phyloP scores from a whole-genome alignment of 2,797 vertebrate genomes.

The Sandelia bainsii region DNA sequence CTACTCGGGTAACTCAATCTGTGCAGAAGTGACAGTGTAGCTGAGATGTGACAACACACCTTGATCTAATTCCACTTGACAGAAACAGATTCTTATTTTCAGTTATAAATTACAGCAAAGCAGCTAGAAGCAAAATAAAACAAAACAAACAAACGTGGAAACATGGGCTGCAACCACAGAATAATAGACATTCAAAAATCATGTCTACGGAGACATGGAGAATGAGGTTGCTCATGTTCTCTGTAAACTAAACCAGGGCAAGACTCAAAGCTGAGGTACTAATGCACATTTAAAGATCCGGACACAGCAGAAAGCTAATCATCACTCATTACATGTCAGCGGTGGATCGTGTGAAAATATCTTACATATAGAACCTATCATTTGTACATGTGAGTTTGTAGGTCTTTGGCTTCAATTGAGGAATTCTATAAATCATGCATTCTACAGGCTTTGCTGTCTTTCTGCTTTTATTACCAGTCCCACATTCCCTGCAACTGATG shows the following conservation, averaged over 20 bases:
- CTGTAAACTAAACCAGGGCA: too few relatives aligned
- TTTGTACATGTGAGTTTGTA: background rate
- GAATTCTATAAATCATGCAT: background rate
- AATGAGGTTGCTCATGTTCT: too few relatives aligned
- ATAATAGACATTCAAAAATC: background rate
- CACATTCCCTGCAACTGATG: background rate
- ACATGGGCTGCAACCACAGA: background rate
- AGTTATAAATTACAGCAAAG: too few relatives aligned
- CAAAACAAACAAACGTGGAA: too few relatives aligned
- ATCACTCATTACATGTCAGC: background rate
- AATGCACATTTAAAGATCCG: too few relatives aligned
- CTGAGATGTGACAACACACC: background rate
- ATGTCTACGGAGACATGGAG: background rate
- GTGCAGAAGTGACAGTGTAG: background rate
- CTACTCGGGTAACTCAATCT: background rate
- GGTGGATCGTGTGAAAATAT: background rate
- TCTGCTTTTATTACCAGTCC: background rate
- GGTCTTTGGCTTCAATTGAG: background rate
- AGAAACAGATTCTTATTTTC: too few relatives aligned
- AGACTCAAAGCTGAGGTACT: too few relatives aligned
- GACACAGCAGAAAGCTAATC: background rate
- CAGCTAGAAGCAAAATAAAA: too few relatives aligned
- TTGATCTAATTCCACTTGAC: too few relatives aligned
- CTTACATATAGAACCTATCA: background rate
- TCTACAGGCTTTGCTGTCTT: background rate